phyloP scores from a whole-genome alignment of 2,113 vertebrate genomes.

The Callospermophilus lateralis region DNA sequence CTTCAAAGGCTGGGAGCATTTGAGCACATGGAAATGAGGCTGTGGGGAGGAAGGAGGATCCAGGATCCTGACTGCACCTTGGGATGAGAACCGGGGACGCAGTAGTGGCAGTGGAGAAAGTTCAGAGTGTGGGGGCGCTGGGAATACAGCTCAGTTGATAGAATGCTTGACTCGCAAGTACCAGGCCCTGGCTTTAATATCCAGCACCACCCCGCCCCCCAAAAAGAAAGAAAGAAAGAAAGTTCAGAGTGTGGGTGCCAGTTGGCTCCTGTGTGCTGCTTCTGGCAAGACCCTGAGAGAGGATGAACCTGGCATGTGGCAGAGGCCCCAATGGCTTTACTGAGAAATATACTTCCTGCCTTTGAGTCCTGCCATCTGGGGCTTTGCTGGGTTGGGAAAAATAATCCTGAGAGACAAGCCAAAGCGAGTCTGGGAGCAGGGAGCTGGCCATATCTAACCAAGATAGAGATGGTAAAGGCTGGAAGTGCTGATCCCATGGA shows the following conservation, averaged over 20 bases:
- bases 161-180: no score
- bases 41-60: background rate
- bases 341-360: background rate
- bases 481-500: no score
- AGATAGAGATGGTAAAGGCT: background rate
- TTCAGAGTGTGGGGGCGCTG: no score
- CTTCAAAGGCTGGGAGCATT: no score
- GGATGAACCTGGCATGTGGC: background rate
- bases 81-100: no score
- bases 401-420: background rate
- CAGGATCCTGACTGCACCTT: no score
- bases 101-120: background rate
- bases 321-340: background rate
- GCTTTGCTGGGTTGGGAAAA: background rate
- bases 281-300: background rate
- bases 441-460: fast-evolving
- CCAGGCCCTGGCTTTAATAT: no score
- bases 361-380: background rate
- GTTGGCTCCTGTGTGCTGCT: background rate
- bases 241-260: background rate
- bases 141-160: no score
- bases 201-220: no score
- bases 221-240: background rate
- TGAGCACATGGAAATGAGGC: background rate
- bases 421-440: background rate